Evolutionary conservation across 2,888 invertebrate genomes (phyloP).

Genomic region (Pandemis cinnamomeana): DNA sequence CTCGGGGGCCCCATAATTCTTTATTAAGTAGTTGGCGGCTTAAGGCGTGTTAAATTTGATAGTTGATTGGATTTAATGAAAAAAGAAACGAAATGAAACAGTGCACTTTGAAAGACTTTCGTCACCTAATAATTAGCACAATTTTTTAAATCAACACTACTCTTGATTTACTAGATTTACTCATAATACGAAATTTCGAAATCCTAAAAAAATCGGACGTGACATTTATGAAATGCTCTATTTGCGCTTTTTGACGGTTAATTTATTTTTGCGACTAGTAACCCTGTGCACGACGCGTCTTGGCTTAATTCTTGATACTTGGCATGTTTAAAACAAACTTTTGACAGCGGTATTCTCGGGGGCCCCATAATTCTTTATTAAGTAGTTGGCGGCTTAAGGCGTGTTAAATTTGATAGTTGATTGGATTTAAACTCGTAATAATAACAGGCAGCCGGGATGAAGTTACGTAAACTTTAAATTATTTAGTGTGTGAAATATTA

Average conservation of each 20-base stretch:
- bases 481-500: not conserved
- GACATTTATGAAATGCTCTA: too few species aligned
- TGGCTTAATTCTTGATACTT: slow-evolving; percentile 27
- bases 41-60: not conserved
- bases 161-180: too few species aligned
- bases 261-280: not conserved
- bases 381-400: not conserved
- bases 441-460: not conserved
- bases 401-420: not conserved
- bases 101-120: too few species aligned
- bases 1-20: slow-evolving; percentile 15
- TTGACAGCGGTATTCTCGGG: slow-evolving; percentile 9
- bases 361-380: slow-evolving; percentile 25
- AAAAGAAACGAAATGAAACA: too few species aligned
- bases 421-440: not conserved
- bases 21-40: slow-evolving; percentile 10
- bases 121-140: too few species aligned
- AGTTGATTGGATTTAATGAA: slow-evolving; percentile 4
- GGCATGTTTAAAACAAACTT: slow-evolving; percentile 25
- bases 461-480: not conserved
- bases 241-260: too few species aligned
- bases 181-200: too few species aligned
- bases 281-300: slow-evolving; percentile 28
- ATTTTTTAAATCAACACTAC: too few species aligned
- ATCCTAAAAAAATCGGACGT: too few species aligned